Conservation (phyloP, 2,797 vertebrate species). For the Poecilia picta region DNA sequence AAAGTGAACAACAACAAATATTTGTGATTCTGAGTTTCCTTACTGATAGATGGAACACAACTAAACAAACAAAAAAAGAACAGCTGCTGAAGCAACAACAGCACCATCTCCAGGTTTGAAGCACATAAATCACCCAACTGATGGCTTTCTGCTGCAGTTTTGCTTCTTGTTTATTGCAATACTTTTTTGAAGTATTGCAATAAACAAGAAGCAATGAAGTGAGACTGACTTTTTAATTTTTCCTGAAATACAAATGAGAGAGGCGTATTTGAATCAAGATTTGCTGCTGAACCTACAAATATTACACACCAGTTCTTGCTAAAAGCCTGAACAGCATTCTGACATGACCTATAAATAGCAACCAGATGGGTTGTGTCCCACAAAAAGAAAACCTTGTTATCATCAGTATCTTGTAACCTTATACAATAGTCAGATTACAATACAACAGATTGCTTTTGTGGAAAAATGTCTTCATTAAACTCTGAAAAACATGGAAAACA, state of each 20-base stretch:
- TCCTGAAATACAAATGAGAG: background rate
- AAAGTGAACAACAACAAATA: background rate
- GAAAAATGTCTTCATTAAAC: background rate
- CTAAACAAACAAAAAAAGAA: background rate
- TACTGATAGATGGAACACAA: background rate
- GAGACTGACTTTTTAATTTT: background rate
- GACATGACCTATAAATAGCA: background rate
- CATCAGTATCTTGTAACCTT: background rate
- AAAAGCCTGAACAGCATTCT: background rate
- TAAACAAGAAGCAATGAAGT: background rate
- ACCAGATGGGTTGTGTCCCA: background rate
- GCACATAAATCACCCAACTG: background rate
- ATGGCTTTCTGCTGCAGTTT: background rate
- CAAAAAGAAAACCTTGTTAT: background rate
- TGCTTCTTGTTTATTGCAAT: background rate
- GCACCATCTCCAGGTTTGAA: slow-evolving; percentile 5
- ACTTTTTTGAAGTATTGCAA: background rate
- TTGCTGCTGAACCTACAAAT: background rate
- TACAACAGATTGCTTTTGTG: background rate
- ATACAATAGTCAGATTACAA: background rate
- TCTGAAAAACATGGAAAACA: background rate
- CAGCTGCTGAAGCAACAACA: background rate
- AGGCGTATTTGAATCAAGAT: background rate
- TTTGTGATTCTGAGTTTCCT: background rate
- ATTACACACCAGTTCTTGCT: background rate